Percentiles rank a stretch among this genome's conserved stretches.
Evolutionary conservation across 2,113 vertebrate species (phyloP).

Genomic region (Bubo blakistoni): DNA sequence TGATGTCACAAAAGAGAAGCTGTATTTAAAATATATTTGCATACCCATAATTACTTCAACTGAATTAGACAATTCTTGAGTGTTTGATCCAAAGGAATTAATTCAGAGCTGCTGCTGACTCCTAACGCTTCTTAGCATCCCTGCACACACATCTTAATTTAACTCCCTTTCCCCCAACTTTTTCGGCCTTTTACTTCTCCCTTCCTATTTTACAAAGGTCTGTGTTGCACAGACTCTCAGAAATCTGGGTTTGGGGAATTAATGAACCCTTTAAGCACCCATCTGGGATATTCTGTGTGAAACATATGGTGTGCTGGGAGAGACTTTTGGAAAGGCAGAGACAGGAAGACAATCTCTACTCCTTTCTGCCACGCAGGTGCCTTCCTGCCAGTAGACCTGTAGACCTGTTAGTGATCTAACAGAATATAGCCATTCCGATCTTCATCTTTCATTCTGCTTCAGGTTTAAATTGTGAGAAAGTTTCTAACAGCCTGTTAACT

Average conservation of each 20-base stretch:
- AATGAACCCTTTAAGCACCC: not conserved
- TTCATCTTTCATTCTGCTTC: not conserved
- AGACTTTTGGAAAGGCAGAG: not conserved
- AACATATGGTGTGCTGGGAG: not conserved
- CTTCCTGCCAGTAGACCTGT: not conserved
- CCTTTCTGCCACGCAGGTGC: not conserved
- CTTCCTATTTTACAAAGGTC: not conserved
- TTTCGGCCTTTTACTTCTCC: not conserved
- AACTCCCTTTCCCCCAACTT: not conserved
- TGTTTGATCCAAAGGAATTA: not conserved
- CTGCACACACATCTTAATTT: not conserved
- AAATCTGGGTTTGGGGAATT: not conserved
- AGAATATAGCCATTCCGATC: not conserved
- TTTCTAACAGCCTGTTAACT: not conserved
- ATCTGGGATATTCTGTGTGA: not conserved
- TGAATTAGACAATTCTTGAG: not conserved
- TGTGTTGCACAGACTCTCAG: not conserved
- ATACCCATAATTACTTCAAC: not conserved
- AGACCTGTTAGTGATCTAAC: not conserved
- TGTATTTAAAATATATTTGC: not conserved
- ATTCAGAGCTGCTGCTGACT: not conserved
- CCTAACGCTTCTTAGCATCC: not conserved
- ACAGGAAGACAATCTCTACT: not conserved
- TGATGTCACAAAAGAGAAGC: not conserved
- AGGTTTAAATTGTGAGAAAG: not conserved